Base-by-base conservation (phyloP, 2,888 invertebrate species). In the Watsonalla cultraria region DNA sequence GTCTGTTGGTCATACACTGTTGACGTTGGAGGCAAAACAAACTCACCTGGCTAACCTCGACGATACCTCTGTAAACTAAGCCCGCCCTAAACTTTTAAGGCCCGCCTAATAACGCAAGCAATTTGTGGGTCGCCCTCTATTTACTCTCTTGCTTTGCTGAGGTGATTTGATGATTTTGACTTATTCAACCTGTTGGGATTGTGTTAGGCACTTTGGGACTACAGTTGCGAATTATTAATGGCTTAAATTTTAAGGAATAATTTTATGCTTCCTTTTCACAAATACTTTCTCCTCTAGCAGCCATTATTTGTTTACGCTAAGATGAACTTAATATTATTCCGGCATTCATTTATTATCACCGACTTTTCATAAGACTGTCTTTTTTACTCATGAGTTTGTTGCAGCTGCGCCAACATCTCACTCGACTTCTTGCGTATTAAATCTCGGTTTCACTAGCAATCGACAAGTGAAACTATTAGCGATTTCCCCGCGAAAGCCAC, bases 131-230 rank as follows among this genome's bases (percentile, higher is more conserved):
- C 81, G 79, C 86, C 84, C 86, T 82, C 80, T 89, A 83, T 89
- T 90, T 90, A 78, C 84, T 78, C 79, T 82, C 83, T 85, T 84
- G 81, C 83, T 85, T 83, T 81, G 78, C 82, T 73, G 73, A 85
- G 86, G 85, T 87, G 86, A 90, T 89, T 90, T 90, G 88, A 89
- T 88, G 89, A 90, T 89, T 88, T 86, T 84, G 85, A 87, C 85
- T 88, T 86, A 87, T 88, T 88, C 79, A 83, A 83, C 80, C 81
- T 80, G 79, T 78, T 70, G 75, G 72, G 71, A 76, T 76, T 79
- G 75, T 78, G 68, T 71, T 67, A 61, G 69, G 65, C 62, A 61
- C 63, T 60, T 57, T 66, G 62, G 61, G 63, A 64, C 63, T 67
- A 59, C 51, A 66, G 68, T 68, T 68, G 67, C 60, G 70, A 74